Percentiles rank a stretch among this genome's conserved stretches.
These are phyloP conservation scores for Leucosticte australis DNA, from an alignment of 2,113 vertebrate species.

Conservation along the genomic window DNA sequence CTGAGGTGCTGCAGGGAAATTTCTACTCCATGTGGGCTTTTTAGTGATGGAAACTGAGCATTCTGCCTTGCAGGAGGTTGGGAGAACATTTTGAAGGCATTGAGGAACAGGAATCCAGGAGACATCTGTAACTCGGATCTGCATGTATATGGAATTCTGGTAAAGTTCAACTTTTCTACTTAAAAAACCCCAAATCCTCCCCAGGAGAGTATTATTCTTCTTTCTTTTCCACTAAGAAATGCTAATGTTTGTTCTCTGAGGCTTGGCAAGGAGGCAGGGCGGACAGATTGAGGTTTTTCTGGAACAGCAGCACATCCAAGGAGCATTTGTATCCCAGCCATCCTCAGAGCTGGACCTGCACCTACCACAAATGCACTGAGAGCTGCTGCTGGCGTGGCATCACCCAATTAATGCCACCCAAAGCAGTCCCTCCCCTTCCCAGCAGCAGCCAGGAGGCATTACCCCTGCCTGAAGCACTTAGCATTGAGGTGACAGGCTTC, in stretches of 20 bases:
- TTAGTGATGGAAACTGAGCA: not conserved
- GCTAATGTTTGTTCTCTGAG: not conserved
- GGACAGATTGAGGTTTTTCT: not conserved
- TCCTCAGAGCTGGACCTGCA: not conserved
- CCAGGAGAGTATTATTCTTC: not conserved
- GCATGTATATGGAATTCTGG: accelerated
- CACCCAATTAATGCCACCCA: not conserved
- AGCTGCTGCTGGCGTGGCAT: not conserved
- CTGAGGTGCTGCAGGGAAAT: not conserved
- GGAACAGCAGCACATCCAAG: not conserved
- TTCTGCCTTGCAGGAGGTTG: not conserved
- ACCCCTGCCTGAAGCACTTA: not conserved
- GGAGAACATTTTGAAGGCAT: not conserved
- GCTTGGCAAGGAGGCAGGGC: not conserved
- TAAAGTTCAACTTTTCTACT: not conserved
- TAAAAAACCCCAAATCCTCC: not conserved
- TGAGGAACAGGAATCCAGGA: not conserved
- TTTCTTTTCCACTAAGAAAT: not conserved
- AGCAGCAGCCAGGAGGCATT: not conserved
- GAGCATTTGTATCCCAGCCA: not conserved
- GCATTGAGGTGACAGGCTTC: not conserved
- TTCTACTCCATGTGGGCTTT: not conserved
- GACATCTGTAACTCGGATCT: not conserved
- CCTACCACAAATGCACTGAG: accelerated
- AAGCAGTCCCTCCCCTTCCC: not conserved